A percentile compares a stretch with the other conserved stretches of the same genome.
Conservation (phyloP, 2,113 vertebrate genomes). For the Elgaria multicarinata region DNA sequence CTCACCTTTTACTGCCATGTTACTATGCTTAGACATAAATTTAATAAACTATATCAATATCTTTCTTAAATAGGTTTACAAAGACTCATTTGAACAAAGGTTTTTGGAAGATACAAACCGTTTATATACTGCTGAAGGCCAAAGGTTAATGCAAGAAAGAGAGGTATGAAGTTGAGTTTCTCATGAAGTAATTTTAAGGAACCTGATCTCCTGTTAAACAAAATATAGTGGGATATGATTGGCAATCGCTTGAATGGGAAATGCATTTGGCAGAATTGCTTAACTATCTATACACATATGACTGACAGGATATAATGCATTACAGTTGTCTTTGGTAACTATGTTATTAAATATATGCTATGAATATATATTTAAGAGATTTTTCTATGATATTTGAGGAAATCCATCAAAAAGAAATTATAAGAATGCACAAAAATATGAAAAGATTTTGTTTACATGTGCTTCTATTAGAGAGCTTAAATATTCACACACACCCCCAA, state of each 20-base stretch:
- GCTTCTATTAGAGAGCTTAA: background rate
- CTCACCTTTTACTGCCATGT: background rate
- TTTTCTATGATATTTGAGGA: background rate
- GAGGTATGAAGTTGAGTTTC: constrained; percentile 71
- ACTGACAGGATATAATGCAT: background rate
- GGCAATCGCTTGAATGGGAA: background rate
- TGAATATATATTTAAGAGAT: background rate
- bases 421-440: background rate
- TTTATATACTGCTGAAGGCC: constrained; percentile 85
- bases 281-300: background rate
- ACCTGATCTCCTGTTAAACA: background rate
- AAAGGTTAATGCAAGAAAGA: constrained; percentile 86
- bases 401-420: background rate
- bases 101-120: constrained; percentile 86
- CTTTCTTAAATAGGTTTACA: constrained; percentile 79
- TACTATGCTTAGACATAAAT: background rate
- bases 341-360: background rate
- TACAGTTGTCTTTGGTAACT: background rate
- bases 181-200: background rate
- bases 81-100: constrained; percentile 83
- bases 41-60: background rate
- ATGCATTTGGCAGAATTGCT: background rate
- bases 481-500: background rate
- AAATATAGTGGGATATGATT: background rate
- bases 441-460: background rate